Percentiles rank a stretch among this genome's conserved stretches.
These are phyloP conservation scores for Aotus griseimembra DNA, from an alignment of 2,797 vertebrate genomes.

Conservation along the genomic window DNA sequence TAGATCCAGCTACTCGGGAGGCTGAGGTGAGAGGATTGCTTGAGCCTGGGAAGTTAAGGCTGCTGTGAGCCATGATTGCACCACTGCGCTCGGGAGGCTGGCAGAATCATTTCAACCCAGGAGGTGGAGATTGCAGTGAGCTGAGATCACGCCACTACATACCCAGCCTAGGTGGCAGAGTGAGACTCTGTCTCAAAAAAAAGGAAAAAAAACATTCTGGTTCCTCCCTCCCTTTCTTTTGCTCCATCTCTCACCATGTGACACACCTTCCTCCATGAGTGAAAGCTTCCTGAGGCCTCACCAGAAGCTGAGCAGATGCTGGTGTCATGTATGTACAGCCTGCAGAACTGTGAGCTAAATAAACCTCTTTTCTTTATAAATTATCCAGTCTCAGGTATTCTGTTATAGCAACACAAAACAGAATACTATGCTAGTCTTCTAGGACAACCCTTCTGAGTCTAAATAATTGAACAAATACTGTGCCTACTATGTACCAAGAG, in stretches of 20 bases:
- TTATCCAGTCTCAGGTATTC: background rate
- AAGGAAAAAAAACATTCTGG: background rate
- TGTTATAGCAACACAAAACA: background rate
- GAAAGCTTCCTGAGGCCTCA: background rate
- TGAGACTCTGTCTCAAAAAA: background rate
- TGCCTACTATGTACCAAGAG: background rate
- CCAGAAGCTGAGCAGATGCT: background rate
- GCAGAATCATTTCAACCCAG: background rate
- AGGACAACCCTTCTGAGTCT: background rate
- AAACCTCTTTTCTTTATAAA: background rate
- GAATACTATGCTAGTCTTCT: background rate
- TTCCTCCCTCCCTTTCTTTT: background rate
- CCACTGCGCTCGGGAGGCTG: background rate
- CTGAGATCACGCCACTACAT: background rate
- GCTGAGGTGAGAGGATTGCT: background rate
- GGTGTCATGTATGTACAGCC: background rate
- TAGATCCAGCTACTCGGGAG: background rate
- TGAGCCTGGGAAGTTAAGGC: background rate
- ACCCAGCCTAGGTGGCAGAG: background rate
- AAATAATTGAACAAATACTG: background rate
- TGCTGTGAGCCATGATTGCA: background rate
- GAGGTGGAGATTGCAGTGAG: background rate
- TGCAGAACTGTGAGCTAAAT: background rate
- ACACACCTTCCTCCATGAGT: background rate
- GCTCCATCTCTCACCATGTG: background rate